Percentiles rank a stretch among this genome's conserved stretches.
phyloP scores from a whole-genome alignment of 1,140 invertebrate species.

The Drosophila kikkawai region DNA sequence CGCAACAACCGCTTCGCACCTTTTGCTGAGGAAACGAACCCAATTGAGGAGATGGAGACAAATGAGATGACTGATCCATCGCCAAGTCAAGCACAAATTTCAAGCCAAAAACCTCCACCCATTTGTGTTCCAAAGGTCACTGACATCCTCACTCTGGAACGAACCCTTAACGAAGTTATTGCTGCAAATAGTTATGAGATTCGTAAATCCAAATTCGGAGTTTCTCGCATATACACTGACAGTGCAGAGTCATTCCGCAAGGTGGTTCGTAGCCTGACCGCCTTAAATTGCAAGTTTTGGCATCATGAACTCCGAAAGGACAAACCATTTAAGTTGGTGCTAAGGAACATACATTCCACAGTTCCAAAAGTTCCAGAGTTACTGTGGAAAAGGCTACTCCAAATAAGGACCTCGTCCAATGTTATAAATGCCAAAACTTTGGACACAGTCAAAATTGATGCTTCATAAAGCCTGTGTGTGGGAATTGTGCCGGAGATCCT shows the following conservation, averaged over 20 bases:
- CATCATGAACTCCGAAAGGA: conserved; percentile 27
- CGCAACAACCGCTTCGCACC: conserved; percentile 9
- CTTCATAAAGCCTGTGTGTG: conserved; percentile 27
- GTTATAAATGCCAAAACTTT: conserved; percentile 24
- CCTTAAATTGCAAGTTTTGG: conserved; percentile 36
- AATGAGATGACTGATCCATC: conserved; percentile 1
- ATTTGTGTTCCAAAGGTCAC: conserved; percentile 7
- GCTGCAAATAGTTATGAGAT: not conserved
- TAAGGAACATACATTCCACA: conserved; percentile 27
- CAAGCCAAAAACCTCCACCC: conserved; percentile 1
- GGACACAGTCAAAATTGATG: conserved; percentile 25
- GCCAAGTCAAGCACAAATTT: not conserved
- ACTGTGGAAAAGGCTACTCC: conserved; percentile 13
- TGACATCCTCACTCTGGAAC: conserved; percentile 3
- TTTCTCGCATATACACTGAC: conserved; percentile 11
- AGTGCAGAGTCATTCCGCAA: conserved; percentile 4
- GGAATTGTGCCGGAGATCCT: conserved; percentile 16
- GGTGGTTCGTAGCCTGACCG: conserved; percentile 11
- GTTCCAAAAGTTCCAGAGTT: conserved; percentile 13
- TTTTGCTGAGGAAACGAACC: not conserved
- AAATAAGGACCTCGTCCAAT: conserved; percentile 21
- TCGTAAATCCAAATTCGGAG: conserved; percentile 6
- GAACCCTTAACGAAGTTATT: not conserved
- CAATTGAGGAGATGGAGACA: conserved; percentile 9
- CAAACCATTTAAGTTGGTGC: conserved; percentile 13